Evolutionary conservation across 2,797 vertebrate species (phyloP), one percentile per base, ranked within the genome.

Genomic region (Alosa sapidissima): DNA sequence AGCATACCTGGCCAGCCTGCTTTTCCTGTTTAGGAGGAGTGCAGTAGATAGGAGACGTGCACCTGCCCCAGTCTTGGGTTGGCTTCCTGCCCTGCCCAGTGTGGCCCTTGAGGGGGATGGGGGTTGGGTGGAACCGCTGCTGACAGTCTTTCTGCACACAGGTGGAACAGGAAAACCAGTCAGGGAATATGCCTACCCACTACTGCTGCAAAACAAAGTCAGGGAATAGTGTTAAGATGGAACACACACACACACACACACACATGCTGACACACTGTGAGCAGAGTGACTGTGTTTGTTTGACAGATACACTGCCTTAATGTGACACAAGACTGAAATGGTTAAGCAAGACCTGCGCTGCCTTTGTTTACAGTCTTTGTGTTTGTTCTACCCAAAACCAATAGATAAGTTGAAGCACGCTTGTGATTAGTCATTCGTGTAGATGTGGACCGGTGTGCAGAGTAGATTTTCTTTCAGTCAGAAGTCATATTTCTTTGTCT

Each of bases 21-120:
- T 88, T 87, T 88, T 89, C 89, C 84, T 21, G 89, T 88, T 90
- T 52, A 60, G 49, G 82, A 0, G 82, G 84, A 19, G 33, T 10
- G 14, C 68, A 16, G 11, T 54, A 11, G 13, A 24, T 11, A 36
- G 16, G 68, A 45, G 13, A 41, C 13, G 13, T 41, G 4, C 33
- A 36, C 36, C 68, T 75, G 52, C 52, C 52, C 52, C 65, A 68
- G 65, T 7, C 28, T 68, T 68, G 65, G 36, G 65, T 36, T 19
- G 24, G 36, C 1, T 85, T 3, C 33, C 11, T 33, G 36, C 41
- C 13, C 36, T 75, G 68, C 33, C 1, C 55, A 11, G 62, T 75
- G 36, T 45, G 33, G 41, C 33, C 41, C 68, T 14, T 33, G 36
- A 41, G 5, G 33, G 33, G 68, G 68, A 11, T 54, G 52, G 52